A percentile compares a stretch with the other conserved stretches of the same genome.
Evolutionary conservation across 2,797 vertebrate genomes (phyloP).

Genomic region (Ispidina picta): DNA sequence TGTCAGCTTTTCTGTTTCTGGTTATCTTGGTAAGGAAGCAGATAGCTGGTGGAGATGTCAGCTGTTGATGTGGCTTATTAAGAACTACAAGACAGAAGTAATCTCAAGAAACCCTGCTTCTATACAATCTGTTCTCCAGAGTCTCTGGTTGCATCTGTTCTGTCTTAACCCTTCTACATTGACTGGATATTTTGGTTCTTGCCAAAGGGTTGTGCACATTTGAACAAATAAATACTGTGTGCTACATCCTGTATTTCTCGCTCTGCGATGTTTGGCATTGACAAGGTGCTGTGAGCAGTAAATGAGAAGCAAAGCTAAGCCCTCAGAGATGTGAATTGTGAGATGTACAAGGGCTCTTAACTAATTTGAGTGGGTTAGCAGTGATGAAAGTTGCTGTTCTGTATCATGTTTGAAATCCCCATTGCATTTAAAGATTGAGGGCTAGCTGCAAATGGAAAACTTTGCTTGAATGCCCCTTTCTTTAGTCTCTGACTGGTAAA

Average conservation of each 20-base stretch:
- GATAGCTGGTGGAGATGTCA: slow-evolving; percentile 33
- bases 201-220: neutral
- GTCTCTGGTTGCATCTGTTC: neutral
- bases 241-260: neutral
- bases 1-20: slow-evolving; percentile 14
- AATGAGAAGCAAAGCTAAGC: neutral
- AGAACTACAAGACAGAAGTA: slow-evolving; percentile 25
- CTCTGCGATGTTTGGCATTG: neutral
- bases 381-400: neutral
- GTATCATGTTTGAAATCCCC: neutral
- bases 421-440: neutral
- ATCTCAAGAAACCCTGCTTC: neutral
- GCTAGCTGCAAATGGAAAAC: neutral
- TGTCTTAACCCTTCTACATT: neutral
- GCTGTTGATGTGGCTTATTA: slow-evolving; percentile 36
- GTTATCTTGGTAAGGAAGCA: slow-evolving; percentile 17
- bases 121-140: neutral
- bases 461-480: neutral
- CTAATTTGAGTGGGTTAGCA: neutral
- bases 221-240: neutral
- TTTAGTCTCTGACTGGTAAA: neutral
- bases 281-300: neutral
- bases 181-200: neutral
- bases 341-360: neutral
- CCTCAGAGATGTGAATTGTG: neutral